Evolutionary conservation across 2,113 vertebrate genomes (phyloP), one percentile per base, ranked within the genome.

Genomic region (Odontesthes bonariensis): DNA sequence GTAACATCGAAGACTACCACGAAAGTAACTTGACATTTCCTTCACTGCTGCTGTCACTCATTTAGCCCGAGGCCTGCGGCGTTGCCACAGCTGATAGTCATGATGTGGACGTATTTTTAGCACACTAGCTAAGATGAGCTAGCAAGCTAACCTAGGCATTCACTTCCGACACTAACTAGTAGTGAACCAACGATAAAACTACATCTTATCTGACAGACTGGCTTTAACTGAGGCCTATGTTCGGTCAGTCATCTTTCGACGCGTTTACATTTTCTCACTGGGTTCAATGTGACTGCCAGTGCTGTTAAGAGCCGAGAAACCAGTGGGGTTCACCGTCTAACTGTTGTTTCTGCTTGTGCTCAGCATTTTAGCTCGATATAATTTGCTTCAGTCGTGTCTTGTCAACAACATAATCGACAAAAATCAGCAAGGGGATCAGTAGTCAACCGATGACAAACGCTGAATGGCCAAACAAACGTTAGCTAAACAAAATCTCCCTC

Each of bases 21-120:
- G 62, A 93, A 94, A 92, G 94, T 94, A 94, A 94, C 92, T 83
- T 81, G 89, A 92, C 95, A 95, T 95, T 92, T 94, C 94, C 87
- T 92, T 83, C 82, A 93, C 94, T 89, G 76, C 77, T 70, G 90
- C 73, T 85, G 90, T 90, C 91, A 85, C 86, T 89, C 87, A 78
- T 64, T 79, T 60, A 90, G 88, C 89, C 89, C 91, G 64, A 69
- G 83, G 89, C 79, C 86, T 63, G 73, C 75, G 66, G 60, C 42
- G 81, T 79, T 86, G 88, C 88, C 88, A 87, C 86, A 81, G 91
- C 87, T 65, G 81, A 67, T 87, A 68, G 66, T 92, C 92, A 94
- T 94, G 83, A 62, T 88, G 88, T 86, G 81, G 83, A 79, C 84
- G 87, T 91, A 88, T 88, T 91, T 91, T 93, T 91, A 92, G 91